Base-by-base conservation (phyloP, 2,888 invertebrate genomes). In the Polia nebulosa region DNA sequence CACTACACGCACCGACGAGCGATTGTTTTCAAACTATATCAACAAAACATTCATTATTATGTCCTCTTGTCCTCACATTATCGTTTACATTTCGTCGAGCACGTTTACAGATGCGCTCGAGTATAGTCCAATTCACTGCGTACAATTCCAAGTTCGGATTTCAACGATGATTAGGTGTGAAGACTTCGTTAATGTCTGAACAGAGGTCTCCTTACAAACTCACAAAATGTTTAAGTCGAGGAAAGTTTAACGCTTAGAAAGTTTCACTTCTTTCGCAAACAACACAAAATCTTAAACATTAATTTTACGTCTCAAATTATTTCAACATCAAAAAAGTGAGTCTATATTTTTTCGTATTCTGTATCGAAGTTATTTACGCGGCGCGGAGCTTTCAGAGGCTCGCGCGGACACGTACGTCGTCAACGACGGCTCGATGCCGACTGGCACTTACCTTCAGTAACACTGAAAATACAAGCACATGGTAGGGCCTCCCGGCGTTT, bases 361-460 rank as follows among this genome's bases (percentile, higher is more conserved):
- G 70, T 81, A 76, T 92, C 94, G 94, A 94, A 92, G 91, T 94
- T 92, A 87, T 93, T 93, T 92, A 94, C 94, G 94, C 91, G 90
- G 70, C 85, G 81, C 79, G 63, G 64, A 76, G 80, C 78, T 77
- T 72, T 63, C 20, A 51, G 59, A 69, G 77, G 53, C 73, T 71
- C 57, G 78, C 79, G 78, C 65, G 39, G 55, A 84, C 76, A 79
- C 92, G 87, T 89, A 83, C 78, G 55, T 44, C 76, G 70, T 65
- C 79, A 70, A 75, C 83, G 87, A 87, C 89, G 88, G 88, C 86
- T 80, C 82, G 87, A 69, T 87, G 90, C 90, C 90, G 91, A 94
- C 94, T 94, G 90, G 81, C 82, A 80, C 85, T 88, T 88, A 87
- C 80, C 86, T 89, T 89, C 88, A 88, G 87, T 70, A 63, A 69